These are phyloP conservation scores for Torymus auratus DNA, from an alignment of 2,888 invertebrate genomes.

Conservation along the genomic window DNA sequence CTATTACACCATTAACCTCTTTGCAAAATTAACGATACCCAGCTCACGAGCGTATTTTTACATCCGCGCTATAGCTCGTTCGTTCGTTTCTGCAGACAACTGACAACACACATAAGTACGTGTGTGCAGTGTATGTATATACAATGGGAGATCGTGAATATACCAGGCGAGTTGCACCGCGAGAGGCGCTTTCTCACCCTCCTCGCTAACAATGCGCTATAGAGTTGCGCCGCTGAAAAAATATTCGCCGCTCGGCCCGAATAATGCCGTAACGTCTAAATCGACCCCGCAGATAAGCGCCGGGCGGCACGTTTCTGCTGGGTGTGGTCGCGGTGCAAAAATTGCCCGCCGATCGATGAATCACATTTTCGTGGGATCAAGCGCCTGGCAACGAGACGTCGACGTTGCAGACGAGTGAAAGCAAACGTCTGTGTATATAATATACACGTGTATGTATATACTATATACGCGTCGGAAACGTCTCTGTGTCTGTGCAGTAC, in stretches of 20 bases:
- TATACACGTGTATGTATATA: not conserved
- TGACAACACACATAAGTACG: too few relatives aligned
- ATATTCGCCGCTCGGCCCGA: not conserved
- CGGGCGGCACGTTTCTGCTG: conserved; percentile 38
- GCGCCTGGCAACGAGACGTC: not conserved
- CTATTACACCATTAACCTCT: too few relatives aligned
- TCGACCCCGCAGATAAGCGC: conserved; percentile 39
- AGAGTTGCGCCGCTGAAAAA: conserved; percentile 11
- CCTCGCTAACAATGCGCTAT: conserved; percentile 24
- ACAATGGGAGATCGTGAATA: conserved; percentile 34
- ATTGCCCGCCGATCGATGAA: conserved; percentile 24
- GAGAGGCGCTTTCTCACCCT: conserved; percentile 43
- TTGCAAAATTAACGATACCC: too few relatives aligned
- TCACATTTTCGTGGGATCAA: conserved; percentile 19
- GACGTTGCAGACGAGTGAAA: conserved; percentile 15
- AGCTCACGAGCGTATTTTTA: conserved; percentile 5
- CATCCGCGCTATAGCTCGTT: not conserved
- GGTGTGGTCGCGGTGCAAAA: conserved; percentile 35
- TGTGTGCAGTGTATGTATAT: too few relatives aligned
- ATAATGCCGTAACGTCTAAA: conserved; percentile 41
- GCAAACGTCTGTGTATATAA: not conserved
- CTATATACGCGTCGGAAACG: too few relatives aligned
- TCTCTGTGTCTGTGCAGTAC: too few relatives aligned
- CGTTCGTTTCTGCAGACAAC: too few relatives aligned
- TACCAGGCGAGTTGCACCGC: not conserved